Percentiles rank a stretch among this genome's conserved stretches.
phyloP scores from a whole-genome alignment of 1,140 invertebrate species.

The Sycophila sp. region DNA sequence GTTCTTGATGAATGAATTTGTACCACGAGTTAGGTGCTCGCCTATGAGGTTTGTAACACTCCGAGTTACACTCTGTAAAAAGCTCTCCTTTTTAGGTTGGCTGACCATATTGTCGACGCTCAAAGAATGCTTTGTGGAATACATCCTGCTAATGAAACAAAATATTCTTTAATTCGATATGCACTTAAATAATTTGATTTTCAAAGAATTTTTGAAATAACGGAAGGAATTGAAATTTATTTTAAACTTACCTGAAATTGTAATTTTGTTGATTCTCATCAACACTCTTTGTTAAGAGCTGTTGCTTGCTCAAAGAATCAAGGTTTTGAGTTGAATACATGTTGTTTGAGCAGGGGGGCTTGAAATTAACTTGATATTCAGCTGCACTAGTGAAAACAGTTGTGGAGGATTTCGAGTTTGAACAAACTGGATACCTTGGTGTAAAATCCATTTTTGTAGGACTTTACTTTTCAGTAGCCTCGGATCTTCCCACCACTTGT shows the following conservation, averaged over 20 bases:
- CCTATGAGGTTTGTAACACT: slow-evolving; percentile 41
- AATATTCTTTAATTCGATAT: background rate
- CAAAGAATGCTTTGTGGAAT: slow-evolving; percentile 33
- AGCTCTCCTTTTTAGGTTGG: slow-evolving; percentile 39
- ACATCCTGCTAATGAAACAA: slow-evolving; percentile 31
- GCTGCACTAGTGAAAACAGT: background rate
- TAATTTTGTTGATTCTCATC: slow-evolving; percentile 15
- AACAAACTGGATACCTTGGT: slow-evolving; percentile 1
- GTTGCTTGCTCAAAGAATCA: slow-evolving; percentile 6
- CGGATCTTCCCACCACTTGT: slow-evolving; percentile 15
- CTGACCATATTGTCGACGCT: slow-evolving; percentile 19
- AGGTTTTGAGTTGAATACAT: slow-evolving; percentile 35
- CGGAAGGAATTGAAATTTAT: no score
- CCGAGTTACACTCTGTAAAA: slow-evolving; percentile 43
- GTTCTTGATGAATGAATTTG: slow-evolving; percentile 39
- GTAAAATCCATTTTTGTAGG: slow-evolving; percentile 13
- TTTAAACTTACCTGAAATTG: slow-evolving; percentile 14
- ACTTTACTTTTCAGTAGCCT: slow-evolving; percentile 35
- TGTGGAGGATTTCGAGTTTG: slow-evolving; percentile 12
- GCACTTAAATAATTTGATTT: background rate
- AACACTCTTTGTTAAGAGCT: background rate
- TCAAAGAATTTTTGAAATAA: no score
- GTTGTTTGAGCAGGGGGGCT: slow-evolving; percentile 22
- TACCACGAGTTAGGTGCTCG: slow-evolving; percentile 42
- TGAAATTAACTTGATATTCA: slow-evolving; percentile 8